Base-by-base conservation (phyloP, 2,113 vertebrate genomes). In the Cyphomyrus plagiostoma region DNA sequence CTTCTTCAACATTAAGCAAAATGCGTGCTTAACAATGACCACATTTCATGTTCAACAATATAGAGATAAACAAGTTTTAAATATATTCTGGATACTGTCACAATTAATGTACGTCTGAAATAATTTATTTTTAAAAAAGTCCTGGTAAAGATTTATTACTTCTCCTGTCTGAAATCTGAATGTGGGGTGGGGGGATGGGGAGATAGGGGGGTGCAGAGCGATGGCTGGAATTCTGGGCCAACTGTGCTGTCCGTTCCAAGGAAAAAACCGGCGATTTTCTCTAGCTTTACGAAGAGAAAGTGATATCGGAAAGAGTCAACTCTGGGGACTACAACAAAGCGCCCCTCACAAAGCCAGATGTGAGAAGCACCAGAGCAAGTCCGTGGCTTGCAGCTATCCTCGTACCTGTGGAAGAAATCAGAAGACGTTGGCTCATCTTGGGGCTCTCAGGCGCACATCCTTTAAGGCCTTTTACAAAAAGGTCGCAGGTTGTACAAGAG, bases 321-420 rank as follows among this genome's bases (percentile, higher is more conserved):
- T 96, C 97, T 95, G 97, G 95, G 95, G 95, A 96, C 96, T 97
- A 98, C 97, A 98, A 96, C 96, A 98, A 97, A 95, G 96, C 96
- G 95, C 96, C 96, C 95, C 97, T 97, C 97, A 97, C 95, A 96
- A 97, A 95, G 95, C 95, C 96, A 93, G 95, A 97, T 90, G 94
- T 95, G 96, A 98, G 97, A 92, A 98, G 97, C 94, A 97, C 96
- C 95, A 97, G 93, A 94, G 96, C 96, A 95, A 97, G 97, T 96
- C 97, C 97, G 95, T 95, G 95, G 97, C 96, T 97, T 95, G 95
- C 96, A 95, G 97, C 96, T 98, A 97, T 98, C 96, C 97, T 98
- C 94, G 97, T 97, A 97, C 98, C 98, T 99, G 97, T 94, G 96
- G 95, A 96, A 96, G 95, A 97, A 96, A 96, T 94, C 94, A 94